phyloP scores from a whole-genome alignment of 2,113 vertebrate genomes.

The Meles meles region DNA sequence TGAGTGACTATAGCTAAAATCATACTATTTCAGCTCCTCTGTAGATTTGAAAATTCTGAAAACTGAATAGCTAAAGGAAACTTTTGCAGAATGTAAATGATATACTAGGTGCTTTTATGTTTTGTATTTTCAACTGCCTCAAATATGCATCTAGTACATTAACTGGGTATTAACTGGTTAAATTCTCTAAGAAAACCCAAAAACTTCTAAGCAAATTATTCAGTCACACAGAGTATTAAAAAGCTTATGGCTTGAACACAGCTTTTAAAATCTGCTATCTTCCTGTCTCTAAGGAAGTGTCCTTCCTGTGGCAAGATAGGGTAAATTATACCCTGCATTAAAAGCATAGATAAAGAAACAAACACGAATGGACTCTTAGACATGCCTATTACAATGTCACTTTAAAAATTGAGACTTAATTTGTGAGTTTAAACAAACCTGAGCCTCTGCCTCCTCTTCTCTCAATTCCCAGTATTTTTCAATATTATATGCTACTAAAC shows the following conservation, averaged over 20 bases:
- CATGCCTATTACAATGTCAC: not conserved
- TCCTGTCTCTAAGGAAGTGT: slow-evolving; percentile 71
- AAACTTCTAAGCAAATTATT: not conserved
- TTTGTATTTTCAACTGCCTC: not conserved
- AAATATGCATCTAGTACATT: not conserved
- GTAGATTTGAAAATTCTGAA: not conserved
- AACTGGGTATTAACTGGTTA: not conserved
- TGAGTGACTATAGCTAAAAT: not conserved
- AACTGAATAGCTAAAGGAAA: not conserved
- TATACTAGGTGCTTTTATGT: not conserved
- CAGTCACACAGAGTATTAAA: slow-evolving; percentile 15
- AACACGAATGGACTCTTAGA: not conserved
- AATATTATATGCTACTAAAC: not conserved
- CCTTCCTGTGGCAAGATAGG: slow-evolving; percentile 69
- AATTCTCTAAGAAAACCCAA: not conserved
- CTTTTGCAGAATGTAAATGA: not conserved
- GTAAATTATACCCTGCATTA: slow-evolving; percentile 49
- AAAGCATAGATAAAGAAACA: slow-evolving; percentile 45
- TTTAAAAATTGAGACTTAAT: not conserved
- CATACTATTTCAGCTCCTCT: not conserved
- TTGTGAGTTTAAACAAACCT: not conserved
- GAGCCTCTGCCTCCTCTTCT: not conserved
- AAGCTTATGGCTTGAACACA: slow-evolving; percentile 37
- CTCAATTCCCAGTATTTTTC: not conserved
- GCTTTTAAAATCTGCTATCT: slow-evolving; percentile 69